phyloP scores from a whole-genome alignment of 1,140 invertebrate species.

The Brachionus manjavacas region DNA sequence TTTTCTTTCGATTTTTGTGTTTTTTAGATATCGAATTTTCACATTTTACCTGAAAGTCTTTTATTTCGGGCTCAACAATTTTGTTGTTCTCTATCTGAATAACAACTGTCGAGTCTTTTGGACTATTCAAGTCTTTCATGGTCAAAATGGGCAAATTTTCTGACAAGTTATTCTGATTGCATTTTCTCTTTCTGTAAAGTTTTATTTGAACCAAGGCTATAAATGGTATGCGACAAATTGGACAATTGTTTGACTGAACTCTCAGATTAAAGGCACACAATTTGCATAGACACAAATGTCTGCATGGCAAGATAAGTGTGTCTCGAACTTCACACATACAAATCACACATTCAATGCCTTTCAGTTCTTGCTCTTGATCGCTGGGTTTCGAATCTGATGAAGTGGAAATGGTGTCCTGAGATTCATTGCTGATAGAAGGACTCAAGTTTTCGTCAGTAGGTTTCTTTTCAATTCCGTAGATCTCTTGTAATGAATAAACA shows the following conservation, averaged over 20 bases:
- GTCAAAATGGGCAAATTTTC: slow-evolving; percentile 12
- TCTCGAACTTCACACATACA: slow-evolving; percentile 96
- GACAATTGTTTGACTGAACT: slow-evolving; percentile 85
- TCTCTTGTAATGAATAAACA: slow-evolving; percentile 93
- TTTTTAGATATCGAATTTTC: not conserved
- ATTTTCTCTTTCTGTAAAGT: slow-evolving; percentile 72
- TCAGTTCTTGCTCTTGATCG: slow-evolving; percentile 77
- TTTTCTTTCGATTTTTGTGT: not conserved
- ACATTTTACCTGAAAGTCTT: slow-evolving; percentile 2
- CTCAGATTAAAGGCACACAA: slow-evolving; percentile 90
- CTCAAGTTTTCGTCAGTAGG: slow-evolving; percentile 18
- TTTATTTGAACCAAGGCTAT: slow-evolving; percentile 89
- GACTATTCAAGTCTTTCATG: not conserved
- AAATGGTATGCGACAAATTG: slow-evolving; percentile 94
- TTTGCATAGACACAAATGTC: slow-evolving; percentile 94
- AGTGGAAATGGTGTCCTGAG: not conserved
- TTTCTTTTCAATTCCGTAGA: slow-evolving; percentile 99
- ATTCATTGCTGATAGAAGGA: not conserved
- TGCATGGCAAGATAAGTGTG: slow-evolving; percentile 92
- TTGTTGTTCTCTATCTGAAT: slow-evolving; percentile 5
- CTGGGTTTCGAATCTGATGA: slow-evolving; percentile 47
- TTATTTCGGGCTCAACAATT: not conserved
- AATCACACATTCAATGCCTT: slow-evolving; percentile 96
- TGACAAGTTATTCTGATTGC: no score
- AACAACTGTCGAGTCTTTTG: slow-evolving; percentile 6